Percentiles rank a stretch among this genome's conserved stretches.
phyloP scores from a whole-genome alignment of 2,888 invertebrate species.

The Lepidonotus clava region DNA sequence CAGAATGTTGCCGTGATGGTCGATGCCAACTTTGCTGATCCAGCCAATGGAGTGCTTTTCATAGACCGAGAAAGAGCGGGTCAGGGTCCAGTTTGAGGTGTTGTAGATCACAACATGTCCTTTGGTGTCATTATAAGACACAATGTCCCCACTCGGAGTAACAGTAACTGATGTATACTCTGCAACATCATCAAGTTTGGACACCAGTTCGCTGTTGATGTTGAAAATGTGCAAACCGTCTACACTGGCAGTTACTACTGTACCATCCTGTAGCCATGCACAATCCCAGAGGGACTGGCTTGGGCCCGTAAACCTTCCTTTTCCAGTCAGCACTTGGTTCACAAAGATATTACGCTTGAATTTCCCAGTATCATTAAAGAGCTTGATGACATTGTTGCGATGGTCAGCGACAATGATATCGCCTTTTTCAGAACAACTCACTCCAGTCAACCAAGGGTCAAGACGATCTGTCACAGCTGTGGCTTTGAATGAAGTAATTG shows the following conservation, averaged over 20 bases:
- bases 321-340: not conserved
- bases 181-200: not conserved
- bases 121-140: slow-evolving; percentile 49
- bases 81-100: not conserved
- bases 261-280: slow-evolving; percentile 25
- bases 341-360: slow-evolving; percentile 26
- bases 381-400: slow-evolving; percentile 51
- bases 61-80: slow-evolving; percentile 33
- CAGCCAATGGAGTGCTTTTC: slow-evolving; percentile 31
- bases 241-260: slow-evolving; percentile 1
- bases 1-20: slow-evolving; percentile 30
- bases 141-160: not conserved
- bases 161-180: slow-evolving; percentile 54
- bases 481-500: not conserved
- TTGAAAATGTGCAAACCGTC: slow-evolving; percentile 31
- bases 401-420: slow-evolving; percentile 48
- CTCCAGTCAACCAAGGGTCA: slow-evolving; percentile 53
- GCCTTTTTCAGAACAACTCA: slow-evolving; percentile 2
- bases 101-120: slow-evolving; percentile 4
- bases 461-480: slow-evolving; percentile 12
- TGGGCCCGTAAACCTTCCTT: not conserved
- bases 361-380: slow-evolving; percentile 2
- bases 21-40: slow-evolving; percentile 38
- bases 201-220: slow-evolving; percentile 10
- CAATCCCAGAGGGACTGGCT: slow-evolving; percentile 51